Percentiles rank a stretch among this genome's conserved stretches.
These are phyloP conservation scores for Drosophila niveifrons DNA, from an alignment of 2,888 invertebrate species.

Conservation along the genomic window DNA sequence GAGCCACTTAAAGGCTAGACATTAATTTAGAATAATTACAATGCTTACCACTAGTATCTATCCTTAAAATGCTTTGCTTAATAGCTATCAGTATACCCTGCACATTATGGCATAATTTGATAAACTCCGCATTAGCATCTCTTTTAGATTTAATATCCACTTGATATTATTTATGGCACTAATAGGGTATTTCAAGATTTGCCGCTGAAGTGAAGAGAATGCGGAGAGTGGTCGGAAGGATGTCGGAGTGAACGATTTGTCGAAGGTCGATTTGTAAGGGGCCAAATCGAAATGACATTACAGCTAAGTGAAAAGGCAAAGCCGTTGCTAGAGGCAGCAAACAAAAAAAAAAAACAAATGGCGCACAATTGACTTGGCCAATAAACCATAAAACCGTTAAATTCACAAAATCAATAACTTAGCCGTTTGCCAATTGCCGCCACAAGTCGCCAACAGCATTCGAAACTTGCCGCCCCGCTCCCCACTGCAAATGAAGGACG, in stretches of 20 bases:
- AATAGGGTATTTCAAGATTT: slow-evolving; percentile 1
- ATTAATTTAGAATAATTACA: too few species aligned
- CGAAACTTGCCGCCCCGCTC: slow-evolving; percentile 10
- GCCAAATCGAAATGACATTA: slow-evolving; percentile 71
- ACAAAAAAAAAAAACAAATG: slow-evolving; percentile 80
- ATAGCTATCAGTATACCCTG: too few species aligned
- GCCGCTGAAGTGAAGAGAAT: not conserved
- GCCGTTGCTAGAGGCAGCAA: slow-evolving; percentile 52
- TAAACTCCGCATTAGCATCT: not conserved
- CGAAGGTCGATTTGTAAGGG: slow-evolving; percentile 38
- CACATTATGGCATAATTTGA: not conserved
- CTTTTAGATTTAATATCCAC: not conserved
- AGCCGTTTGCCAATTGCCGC: slow-evolving; percentile 49
- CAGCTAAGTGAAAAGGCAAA: slow-evolving; percentile 61
- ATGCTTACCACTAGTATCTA: not conserved
- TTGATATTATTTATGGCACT: not conserved
- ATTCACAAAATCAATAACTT: slow-evolving; percentile 78
- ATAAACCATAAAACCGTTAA: slow-evolving; percentile 80
- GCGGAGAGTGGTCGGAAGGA: not conserved
- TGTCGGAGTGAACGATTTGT: slow-evolving; percentile 29
- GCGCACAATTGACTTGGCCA: slow-evolving; percentile 73
- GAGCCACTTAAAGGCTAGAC: too few species aligned
- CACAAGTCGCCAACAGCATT: slow-evolving; percentile 16
- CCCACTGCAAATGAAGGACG: slow-evolving; percentile 63
- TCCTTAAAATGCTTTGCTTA: not conserved